These are phyloP conservation scores for Columba janthina DNA, from an alignment of 2,113 vertebrate species.

Conservation along the genomic window DNA sequence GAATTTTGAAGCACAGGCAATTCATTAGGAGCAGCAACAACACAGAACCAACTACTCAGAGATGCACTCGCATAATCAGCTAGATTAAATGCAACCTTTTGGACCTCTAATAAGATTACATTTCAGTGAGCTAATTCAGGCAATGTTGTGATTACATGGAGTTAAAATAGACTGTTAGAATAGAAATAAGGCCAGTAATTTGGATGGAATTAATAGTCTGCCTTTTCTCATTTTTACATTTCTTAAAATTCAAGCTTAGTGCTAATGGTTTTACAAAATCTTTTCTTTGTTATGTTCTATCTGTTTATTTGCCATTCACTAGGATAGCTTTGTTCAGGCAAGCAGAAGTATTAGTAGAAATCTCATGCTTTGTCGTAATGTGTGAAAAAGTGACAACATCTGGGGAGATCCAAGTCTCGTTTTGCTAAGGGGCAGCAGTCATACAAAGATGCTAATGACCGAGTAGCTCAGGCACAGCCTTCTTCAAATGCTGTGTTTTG, in stretches of 20 bases:
- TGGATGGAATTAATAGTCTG: not conserved
- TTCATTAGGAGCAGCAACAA: not conserved
- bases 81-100: conserved; percentile 30
- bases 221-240: not conserved
- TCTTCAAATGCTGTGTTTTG: not conserved
- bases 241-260: not conserved
- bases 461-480: not conserved
- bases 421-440: not conserved
- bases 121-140: conserved; percentile 1
- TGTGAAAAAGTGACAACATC: not conserved
- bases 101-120: conserved; percentile 48
- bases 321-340: not conserved
- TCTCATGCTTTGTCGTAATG: not conserved
- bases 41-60: not conserved
- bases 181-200: not conserved
- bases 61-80: not conserved
- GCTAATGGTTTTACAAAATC: not conserved
- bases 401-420: not conserved
- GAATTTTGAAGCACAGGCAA: not conserved
- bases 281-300: not conserved
- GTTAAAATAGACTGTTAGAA: conserved; percentile 26
- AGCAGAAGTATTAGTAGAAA: not conserved
- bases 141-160: conserved; percentile 18
- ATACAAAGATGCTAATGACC: not conserved
- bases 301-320: not conserved